Evolutionary conservation across 2,113 vertebrate species (phyloP).

Genomic region (Rhipidura dahli): DNA sequence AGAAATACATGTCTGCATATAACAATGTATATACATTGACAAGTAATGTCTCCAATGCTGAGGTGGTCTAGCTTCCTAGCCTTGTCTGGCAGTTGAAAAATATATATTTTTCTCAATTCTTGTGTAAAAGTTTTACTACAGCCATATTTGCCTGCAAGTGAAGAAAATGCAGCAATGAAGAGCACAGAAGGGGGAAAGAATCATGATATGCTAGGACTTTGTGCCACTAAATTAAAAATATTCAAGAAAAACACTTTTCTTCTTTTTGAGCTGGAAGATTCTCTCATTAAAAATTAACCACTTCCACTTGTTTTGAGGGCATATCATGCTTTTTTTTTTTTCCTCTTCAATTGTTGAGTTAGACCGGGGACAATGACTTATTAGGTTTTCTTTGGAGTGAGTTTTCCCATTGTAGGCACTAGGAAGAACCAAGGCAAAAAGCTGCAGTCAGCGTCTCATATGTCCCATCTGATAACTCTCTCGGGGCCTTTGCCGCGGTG

Average conservation of each 20-base stretch:
- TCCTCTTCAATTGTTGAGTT: slow-evolving; percentile 61
- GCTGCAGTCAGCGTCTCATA: slow-evolving; percentile 86
- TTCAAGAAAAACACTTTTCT: slow-evolving; percentile 64
- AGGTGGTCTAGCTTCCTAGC: slow-evolving; percentile 75
- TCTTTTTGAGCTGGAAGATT: slow-evolving; percentile 65
- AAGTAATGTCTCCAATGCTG: slow-evolving; percentile 77
- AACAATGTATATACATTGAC: slow-evolving; percentile 84
- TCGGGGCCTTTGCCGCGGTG: slow-evolving; percentile 80
- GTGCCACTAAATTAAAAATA: slow-evolving; percentile 74
- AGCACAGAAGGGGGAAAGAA: slow-evolving; percentile 61
- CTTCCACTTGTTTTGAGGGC: slow-evolving; percentile 69
- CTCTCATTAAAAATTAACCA: slow-evolving; percentile 56
- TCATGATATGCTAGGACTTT: slow-evolving; percentile 60
- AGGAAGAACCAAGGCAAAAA: slow-evolving; percentile 91
- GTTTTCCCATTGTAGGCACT: slow-evolving; percentile 96
- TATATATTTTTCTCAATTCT: slow-evolving; percentile 69
- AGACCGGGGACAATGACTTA: slow-evolving; percentile 80
- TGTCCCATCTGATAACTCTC: slow-evolving; percentile 93
- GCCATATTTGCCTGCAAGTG: slow-evolving; percentile 78
- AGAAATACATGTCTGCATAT: slow-evolving; percentile 82
- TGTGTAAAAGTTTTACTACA: slow-evolving; percentile 71
- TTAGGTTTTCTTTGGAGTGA: slow-evolving; percentile 96
- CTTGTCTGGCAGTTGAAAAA: slow-evolving; percentile 78
- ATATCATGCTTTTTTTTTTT: slow-evolving; percentile 59
- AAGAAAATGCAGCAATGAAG: slow-evolving; percentile 78